Conservation (phyloP, 2,797 vertebrate species). For the Spinibarbus caldwelli region DNA sequence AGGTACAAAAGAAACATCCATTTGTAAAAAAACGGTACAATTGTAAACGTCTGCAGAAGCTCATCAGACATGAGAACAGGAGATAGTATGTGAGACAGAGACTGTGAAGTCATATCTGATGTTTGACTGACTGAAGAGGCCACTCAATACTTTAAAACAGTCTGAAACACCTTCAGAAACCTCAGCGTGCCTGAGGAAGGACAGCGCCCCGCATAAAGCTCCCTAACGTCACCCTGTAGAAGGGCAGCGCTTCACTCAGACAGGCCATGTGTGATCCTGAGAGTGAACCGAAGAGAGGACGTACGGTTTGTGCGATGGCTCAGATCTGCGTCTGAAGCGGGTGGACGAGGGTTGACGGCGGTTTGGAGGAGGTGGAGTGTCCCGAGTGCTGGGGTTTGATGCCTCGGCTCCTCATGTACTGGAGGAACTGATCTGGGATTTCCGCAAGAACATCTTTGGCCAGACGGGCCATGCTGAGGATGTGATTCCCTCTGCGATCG, state of each 20-base stretch:
- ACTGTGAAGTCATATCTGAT: slow-evolving; percentile 22
- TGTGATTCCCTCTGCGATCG: slow-evolving; percentile 92
- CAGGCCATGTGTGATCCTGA: slow-evolving; percentile 48
- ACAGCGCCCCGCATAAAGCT: background rate
- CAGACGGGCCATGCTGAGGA: slow-evolving; percentile 94
- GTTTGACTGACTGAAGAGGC: slow-evolving; percentile 26
- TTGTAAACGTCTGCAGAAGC: slow-evolving; percentile 59
- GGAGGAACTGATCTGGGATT: slow-evolving; percentile 96
- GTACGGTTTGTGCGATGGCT: slow-evolving; percentile 58
- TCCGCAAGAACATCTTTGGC: slow-evolving; percentile 96
- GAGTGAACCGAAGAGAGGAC: slow-evolving; percentile 35
- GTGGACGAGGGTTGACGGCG: slow-evolving; percentile 52
- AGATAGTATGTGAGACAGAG: slow-evolving; percentile 29
- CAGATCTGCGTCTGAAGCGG: slow-evolving; percentile 93
- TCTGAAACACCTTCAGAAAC: slow-evolving; percentile 13
- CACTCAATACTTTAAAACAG: slow-evolving; percentile 32
- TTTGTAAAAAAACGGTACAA: slow-evolving; percentile 58
- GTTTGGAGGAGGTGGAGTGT: slow-evolving; percentile 84
- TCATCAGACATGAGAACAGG: slow-evolving; percentile 30
- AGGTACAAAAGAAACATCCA: slow-evolving; percentile 60
- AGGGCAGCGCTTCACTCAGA: slow-evolving; percentile 27
- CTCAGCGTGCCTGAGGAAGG: background rate
- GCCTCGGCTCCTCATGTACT: slow-evolving; percentile 94
- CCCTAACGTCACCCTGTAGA: slow-evolving; percentile 21
- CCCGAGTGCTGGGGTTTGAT: slow-evolving; percentile 92